Base-by-base conservation (phyloP, 2,888 invertebrate species). In the Lithophane socia region DNA sequence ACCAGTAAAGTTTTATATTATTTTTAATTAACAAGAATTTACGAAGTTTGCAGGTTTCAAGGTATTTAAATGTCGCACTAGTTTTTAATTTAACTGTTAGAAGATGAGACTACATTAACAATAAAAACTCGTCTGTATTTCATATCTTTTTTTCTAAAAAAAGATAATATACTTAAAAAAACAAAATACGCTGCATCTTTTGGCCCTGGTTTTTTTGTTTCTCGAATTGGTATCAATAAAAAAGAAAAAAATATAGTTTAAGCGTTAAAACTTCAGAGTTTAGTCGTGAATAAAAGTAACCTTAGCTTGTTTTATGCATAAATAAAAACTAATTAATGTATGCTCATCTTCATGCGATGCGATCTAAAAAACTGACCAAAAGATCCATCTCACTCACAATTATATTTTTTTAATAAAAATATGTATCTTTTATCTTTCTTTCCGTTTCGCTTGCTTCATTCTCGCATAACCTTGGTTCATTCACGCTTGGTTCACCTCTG, bases 401-500 rank as follows among this genome's bases (percentile, higher is more conserved):
- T 72, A 58, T 77, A 12, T 42, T 84, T 70, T 63, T 29, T 58
- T 21, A 12, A 54, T 47, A 68, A 75, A 75, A 44, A n/a, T 63
- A 61, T 83, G 74, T 83, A 86, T 72, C 63, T 60, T 54, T 54
- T 75, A 29, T 73, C 71, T 68, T 63, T 64, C 72, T 84, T 82
- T 89, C 75, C 71, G 71, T 88, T 94, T 90, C 80, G 92, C 92
- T 93, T 94, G 94, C 93, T 94, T 94, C 94, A 89, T 92, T 94
- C 94, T 93, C 89, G 92, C 94, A 90, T 93, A 90, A 91, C 86
- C 88, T 90, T 87, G 70, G 87, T 92, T 89, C 75, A 74, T 83
- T 80, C 88, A 91, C 89, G 94, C 94, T 94, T 86, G 91, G 91
- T 89, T 91, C 89, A 91, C 86, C 87, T 90, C 86, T 92, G 86